Evolutionary conservation across 2,113 vertebrate species (phyloP).

Genomic region (Trichomycterus rosablanca): DNA sequence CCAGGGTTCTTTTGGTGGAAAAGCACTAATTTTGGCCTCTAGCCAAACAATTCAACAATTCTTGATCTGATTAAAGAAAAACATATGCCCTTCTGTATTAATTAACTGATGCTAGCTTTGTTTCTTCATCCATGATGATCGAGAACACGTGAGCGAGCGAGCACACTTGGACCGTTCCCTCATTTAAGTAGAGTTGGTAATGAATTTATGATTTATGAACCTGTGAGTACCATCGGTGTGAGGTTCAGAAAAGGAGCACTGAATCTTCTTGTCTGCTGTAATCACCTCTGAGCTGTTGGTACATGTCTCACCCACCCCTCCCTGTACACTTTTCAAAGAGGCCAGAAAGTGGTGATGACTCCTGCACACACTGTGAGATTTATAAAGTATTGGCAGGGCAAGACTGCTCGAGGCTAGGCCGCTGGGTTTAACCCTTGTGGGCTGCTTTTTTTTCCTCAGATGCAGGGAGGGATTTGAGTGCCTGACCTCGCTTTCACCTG

Average conservation of each 20-base stretch:
- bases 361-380: constrained; percentile 28
- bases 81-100: too few species aligned
- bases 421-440: constrained; percentile 43
- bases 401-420: constrained; percentile 48
- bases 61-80: too few species aligned
- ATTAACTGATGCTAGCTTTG: too few species aligned
- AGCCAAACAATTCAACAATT: too few species aligned
- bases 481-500: constrained; percentile 45
- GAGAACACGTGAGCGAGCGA: too few species aligned
- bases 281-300: constrained; percentile 40
- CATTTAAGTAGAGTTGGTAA: too few species aligned
- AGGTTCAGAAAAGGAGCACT: constrained; percentile 17
- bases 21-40: too few species aligned
- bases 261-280: constrained; percentile 13
- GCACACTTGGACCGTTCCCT: too few species aligned
- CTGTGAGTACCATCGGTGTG: constrained; percentile 11
- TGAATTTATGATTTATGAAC: too few species aligned
- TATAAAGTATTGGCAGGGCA: constrained; percentile 39
- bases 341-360: constrained; percentile 18
- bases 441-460: constrained; percentile 33
- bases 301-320: background rate
- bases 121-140: too few species aligned
- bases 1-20: too few species aligned
- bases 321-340: background rate
- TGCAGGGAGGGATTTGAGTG: constrained; percentile 31